Base-by-base conservation (phyloP, 2,113 vertebrate genomes). In the Dunckerocampus dactyliophorus region DNA sequence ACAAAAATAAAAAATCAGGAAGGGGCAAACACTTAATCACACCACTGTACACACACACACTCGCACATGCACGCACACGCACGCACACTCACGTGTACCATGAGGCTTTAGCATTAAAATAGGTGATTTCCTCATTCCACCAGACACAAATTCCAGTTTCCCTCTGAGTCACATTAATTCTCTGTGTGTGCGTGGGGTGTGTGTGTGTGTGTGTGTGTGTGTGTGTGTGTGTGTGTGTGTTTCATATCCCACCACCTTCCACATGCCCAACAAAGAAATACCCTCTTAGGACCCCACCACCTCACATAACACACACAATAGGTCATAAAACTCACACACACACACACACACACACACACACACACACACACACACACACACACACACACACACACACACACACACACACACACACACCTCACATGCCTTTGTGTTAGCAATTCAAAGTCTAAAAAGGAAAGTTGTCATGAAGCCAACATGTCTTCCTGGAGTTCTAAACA, bases 401-500 rank as follows among this genome's bases (percentile, higher is more conserved):
- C 47, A 64, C 22, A 59, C 56, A 47, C 22, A 62, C 48, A 68
- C 59, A 65, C 55, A 67, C 55, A 62, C 31, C 6, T 63, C 50
- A 9, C 19, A 10, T 42, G 49, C 22, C 50, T 63, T 71, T 79
- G 67, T 69, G 21, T 54, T 19, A 20, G 50, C 59, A 31, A 52
- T 53, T 58, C 34, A 55, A 62, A 58, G 31, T 46, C 39, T 43
- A 58, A 68, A 73, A 76, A 64, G 62, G 50, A 77, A 85, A 81
- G 50, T 76, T 83, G 75, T 69, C 20, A 5, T 39, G 2, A 61
- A 69, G 78, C 72, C 79, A 83, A n/a, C 8, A 49, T 11, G 50
- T 75, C 56, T 80, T 78, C 75, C 68, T 59, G 51, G 42, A 56
- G 34, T 63, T 46, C 34, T 77, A 42, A 83, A 89, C 84, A 88